phyloP scores from a whole-genome alignment of 2,113 vertebrate species.

The Cinclus mexicanus region DNA sequence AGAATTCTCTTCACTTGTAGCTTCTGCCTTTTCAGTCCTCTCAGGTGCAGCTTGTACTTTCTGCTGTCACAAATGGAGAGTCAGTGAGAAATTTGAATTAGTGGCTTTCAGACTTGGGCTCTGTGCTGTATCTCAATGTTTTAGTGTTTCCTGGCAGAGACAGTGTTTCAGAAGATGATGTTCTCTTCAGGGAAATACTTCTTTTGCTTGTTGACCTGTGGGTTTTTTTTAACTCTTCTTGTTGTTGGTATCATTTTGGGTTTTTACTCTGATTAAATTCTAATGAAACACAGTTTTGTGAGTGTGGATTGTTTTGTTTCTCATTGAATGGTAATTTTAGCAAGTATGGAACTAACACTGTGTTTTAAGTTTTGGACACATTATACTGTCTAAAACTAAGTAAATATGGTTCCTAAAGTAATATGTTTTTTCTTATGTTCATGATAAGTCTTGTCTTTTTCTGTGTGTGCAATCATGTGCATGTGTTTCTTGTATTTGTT shows the following conservation, averaged over 20 bases:
- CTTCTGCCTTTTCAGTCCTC: background rate
- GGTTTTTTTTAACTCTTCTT: background rate
- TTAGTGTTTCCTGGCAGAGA: background rate
- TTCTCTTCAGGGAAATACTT: background rate
- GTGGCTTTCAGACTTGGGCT: background rate
- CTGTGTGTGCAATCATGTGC: background rate
- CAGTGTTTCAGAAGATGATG: background rate
- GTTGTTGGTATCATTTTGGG: rapidly evolving
- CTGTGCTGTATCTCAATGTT: background rate
- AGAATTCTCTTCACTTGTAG: background rate
- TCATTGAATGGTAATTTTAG: background rate
- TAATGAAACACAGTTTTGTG: background rate
- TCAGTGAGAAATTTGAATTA: background rate
- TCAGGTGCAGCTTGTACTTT: background rate
- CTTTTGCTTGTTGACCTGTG: background rate
- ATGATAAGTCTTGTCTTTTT: background rate
- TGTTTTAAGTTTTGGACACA: background rate
- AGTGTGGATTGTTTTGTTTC: background rate
- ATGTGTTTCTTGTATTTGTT: background rate
- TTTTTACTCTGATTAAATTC: background rate
- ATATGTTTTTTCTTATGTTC: background rate
- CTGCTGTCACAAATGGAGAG: background rate
- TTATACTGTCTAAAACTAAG: background rate
- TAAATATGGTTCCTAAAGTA: background rate
- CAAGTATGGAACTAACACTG: background rate